phyloP scores from a whole-genome alignment of 2,888 invertebrate genomes.

The Cheilosia impressa region DNA sequence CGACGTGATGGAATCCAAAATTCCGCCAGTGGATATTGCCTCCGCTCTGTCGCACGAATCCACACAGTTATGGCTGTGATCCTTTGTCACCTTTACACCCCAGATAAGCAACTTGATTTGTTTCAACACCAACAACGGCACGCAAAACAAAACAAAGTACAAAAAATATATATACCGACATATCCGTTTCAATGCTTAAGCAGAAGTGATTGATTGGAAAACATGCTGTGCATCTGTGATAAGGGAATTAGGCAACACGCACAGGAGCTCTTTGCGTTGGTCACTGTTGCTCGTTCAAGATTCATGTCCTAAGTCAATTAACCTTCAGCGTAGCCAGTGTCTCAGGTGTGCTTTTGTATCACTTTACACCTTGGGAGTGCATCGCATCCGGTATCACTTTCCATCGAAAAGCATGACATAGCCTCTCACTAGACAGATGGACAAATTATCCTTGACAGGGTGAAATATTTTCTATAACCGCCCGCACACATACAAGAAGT shows the following conservation, averaged over 20 bases:
- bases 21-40: conserved; percentile 4
- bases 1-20: conserved; percentile 46
- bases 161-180: conserved; percentile 11
- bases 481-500: neutral
- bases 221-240: conserved; percentile 47
- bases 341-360: neutral
- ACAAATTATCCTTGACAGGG: conserved; percentile 41
- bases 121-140: neutral
- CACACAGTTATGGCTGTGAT: neutral
- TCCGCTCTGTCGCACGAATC: conserved; percentile 1
- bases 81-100: conserved; percentile 49
- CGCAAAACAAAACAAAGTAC: conserved; percentile 1
- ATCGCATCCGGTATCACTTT: conserved; percentile 1
- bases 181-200: conserved; percentile 26
- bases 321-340: conserved; percentile 9
- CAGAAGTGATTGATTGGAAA: conserved; percentile 66
- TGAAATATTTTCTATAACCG: conserved; percentile 16
- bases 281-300: neutral
- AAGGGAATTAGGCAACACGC: conserved; percentile 49
- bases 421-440: neutral
- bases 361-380: conserved; percentile 21
- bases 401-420: conserved; percentile 14
- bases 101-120: conserved; percentile 68
- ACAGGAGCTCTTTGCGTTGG: neutral
- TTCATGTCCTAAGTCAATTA: conserved; percentile 38